A percentile compares a stretch with the other conserved stretches of the same genome.
These are phyloP conservation scores for Coreoperca whiteheadi DNA, from an alignment of 2,113 vertebrate genomes.

Conservation along the genomic window DNA sequence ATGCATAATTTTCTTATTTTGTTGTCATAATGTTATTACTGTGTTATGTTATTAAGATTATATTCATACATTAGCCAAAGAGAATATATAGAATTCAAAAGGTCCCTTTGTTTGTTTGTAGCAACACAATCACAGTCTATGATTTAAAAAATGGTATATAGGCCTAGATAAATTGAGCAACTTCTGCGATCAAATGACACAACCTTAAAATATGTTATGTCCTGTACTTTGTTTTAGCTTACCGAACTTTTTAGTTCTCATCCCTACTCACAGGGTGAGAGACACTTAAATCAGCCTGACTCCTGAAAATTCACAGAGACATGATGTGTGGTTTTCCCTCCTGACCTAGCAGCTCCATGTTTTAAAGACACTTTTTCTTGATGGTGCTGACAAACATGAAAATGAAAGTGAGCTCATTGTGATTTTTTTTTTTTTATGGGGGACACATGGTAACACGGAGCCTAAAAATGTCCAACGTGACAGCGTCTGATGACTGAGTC, in stretches of 20 bases:
- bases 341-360: not conserved
- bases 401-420: not conserved
- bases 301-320: not conserved
- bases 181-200: not conserved
- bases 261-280: not conserved
- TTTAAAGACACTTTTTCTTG: not conserved
- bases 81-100: not conserved
- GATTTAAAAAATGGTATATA: not conserved
- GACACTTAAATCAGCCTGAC: not conserved
- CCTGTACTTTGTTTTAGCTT: not conserved
- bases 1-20: not conserved
- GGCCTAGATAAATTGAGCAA: not conserved
- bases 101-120: not conserved
- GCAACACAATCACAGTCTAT: not conserved
- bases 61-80: not conserved
- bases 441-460: constrained; percentile 18
- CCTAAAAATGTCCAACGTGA: constrained; percentile 57
- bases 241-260: not conserved
- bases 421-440: not conserved
- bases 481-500: constrained; percentile 62
- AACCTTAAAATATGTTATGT: not conserved
- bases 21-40: not conserved
- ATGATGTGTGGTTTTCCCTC: not conserved
- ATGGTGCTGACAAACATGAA: constrained; percentile 1
- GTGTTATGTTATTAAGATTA: not conserved